Evolutionary conservation across 2,797 vertebrate genomes (phyloP).

Genomic region (Fistularia tabacaria): DNA sequence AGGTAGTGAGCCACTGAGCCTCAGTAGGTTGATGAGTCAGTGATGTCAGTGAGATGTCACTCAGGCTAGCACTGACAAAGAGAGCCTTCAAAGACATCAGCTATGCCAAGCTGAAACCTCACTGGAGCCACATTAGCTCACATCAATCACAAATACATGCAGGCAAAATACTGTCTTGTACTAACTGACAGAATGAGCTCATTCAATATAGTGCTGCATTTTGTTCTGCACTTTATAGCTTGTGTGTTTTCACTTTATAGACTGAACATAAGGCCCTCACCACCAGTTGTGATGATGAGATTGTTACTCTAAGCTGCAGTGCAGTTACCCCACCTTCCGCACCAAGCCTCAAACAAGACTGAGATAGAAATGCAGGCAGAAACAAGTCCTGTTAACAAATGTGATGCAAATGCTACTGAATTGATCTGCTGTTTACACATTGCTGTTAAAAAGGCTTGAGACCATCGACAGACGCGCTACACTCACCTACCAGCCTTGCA

Average conservation of each 20-base stretch:
- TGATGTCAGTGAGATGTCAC: slow-evolving; percentile 61
- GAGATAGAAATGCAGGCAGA: slow-evolving; percentile 30
- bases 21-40: slow-evolving; percentile 65
- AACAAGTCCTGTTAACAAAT: too few species aligned
- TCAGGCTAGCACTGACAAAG: slow-evolving; percentile 66
- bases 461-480: too few species aligned
- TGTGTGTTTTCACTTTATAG: slow-evolving; percentile 23
- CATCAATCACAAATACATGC: slow-evolving; percentile 58
- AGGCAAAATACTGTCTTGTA: slow-evolving; percentile 30
- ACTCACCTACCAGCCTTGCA: too few species aligned
- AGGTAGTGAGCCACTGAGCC: slow-evolving; percentile 24
- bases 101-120: slow-evolving; percentile 31
- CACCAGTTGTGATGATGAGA: slow-evolving; percentile 24
- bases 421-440: too few species aligned
- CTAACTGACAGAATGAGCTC: slow-evolving; percentile 32
- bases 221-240: slow-evolving; percentile 8
- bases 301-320: slow-evolving; percentile 21
- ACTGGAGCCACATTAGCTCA: slow-evolving; percentile 16
- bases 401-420: too few species aligned
- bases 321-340: background rate
- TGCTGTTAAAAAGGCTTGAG: too few species aligned
- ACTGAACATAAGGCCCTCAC: slow-evolving; percentile 26
- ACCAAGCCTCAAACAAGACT: slow-evolving; percentile 15
- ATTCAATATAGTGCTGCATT: slow-evolving; percentile 15
- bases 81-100: slow-evolving; percentile 63